Evolutionary conservation across 2,888 invertebrate genomes (phyloP).

Genomic region (Hipparchia sbordonii): DNA sequence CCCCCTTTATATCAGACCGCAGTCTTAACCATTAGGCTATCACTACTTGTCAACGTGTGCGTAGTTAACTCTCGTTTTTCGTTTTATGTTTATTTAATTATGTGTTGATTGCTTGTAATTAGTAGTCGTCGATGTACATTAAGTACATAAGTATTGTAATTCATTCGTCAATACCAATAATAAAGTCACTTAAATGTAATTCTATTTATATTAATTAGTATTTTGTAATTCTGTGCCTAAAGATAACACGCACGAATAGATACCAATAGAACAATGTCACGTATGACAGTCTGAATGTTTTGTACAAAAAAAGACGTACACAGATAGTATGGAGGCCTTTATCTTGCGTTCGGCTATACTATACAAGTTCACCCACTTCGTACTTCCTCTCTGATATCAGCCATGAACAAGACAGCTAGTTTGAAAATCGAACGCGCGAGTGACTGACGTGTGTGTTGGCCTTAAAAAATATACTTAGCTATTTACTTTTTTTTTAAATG

Average conservation of each 20-base stretch:
- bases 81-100: no score
- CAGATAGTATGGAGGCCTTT: constrained; percentile 35
- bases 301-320: constrained; percentile 17
- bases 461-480: neutral
- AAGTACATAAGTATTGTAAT: no score
- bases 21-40: no score
- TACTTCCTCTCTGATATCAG: constrained; percentile 45
- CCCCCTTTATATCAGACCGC: no score
- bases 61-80: no score
- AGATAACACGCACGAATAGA: neutral
- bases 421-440: constrained; percentile 56
- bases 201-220: no score
- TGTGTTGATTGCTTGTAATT: no score
- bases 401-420: constrained; percentile 52
- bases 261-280: constrained; percentile 1
- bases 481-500: constrained; percentile 31
- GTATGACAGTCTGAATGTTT: neutral
- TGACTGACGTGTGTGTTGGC: constrained; percentile 50
- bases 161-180: no score
- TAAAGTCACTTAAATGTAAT: no score
- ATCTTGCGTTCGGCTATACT: constrained; percentile 51
- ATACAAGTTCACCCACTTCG: constrained; percentile 51
- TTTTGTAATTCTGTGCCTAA: no score
- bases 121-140: no score
- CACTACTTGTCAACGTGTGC: no score